These are phyloP conservation scores for Mystacornis crossleyi DNA, from an alignment of 2,113 vertebrate genomes.

Conservation along the genomic window DNA sequence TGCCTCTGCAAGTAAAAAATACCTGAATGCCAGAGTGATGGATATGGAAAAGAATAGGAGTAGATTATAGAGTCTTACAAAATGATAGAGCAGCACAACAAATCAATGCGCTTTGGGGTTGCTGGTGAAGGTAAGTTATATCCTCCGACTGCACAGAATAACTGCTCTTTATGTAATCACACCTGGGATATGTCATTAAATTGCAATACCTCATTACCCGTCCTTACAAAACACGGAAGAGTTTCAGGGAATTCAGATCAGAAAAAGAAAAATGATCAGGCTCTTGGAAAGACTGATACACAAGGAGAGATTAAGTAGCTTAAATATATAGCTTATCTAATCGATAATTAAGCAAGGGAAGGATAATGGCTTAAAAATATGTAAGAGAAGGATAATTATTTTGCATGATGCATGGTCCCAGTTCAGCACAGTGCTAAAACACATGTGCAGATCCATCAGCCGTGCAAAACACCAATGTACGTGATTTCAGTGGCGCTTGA, in stretches of 20 bases:
- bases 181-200: slow-evolving; percentile 1
- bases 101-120: slow-evolving; percentile 8
- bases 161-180: slow-evolving; percentile 1
- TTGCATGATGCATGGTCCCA: slow-evolving; percentile 3
- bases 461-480: neutral
- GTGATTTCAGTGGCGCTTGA: neutral
- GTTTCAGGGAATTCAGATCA: neutral
- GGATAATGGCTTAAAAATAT: slow-evolving; percentile 32
- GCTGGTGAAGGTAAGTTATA: neutral
- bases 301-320: neutral
- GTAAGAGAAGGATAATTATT: slow-evolving; percentile 3
- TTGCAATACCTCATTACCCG: neutral
- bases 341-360: slow-evolving; percentile 25
- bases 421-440: neutral
- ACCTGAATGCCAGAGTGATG: neutral
- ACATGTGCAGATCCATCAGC: neutral
- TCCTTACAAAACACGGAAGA: neutral
- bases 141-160: neutral
- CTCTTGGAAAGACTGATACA: neutral
- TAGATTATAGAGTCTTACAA: slow-evolving; percentile 36
- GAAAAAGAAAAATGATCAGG: neutral
- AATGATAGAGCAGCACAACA: slow-evolving; percentile 47
- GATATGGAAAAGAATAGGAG: slow-evolving; percentile 25
- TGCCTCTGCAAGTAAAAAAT: neutral
- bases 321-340: slow-evolving; percentile 35